Conservation (phyloP, 2,888 invertebrate genomes). For the Chrysolina americana region DNA sequence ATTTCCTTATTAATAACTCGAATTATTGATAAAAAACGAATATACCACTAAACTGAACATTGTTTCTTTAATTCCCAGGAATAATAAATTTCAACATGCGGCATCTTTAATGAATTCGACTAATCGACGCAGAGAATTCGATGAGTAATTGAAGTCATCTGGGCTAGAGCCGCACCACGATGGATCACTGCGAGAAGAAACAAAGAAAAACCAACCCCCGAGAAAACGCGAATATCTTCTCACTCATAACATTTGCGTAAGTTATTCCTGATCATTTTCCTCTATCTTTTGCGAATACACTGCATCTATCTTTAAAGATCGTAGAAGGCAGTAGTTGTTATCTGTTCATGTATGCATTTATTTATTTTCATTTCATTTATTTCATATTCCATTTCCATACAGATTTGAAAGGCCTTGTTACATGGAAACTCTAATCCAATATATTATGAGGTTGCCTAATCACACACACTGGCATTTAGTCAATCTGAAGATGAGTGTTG, state of each 20-base stretch:
- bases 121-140: neutral
- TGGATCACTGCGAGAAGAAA: constrained; percentile 73
- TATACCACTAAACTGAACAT: neutral
- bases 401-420: no score
- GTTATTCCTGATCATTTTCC: constrained; percentile 70
- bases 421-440: no score
- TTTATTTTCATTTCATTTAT: no score
- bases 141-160: neutral
- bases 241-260: constrained; percentile 79
- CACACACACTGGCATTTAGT: no score
- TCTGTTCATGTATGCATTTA: no score
- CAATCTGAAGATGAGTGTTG: no score
- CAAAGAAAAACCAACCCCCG: constrained; percentile 75
- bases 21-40: neutral
- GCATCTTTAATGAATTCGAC: neutral
- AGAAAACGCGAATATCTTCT: constrained; percentile 75
- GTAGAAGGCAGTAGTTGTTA: no score
- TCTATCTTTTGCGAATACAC: no score
- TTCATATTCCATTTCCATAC: no score
- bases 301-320: no score
- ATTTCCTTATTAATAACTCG: neutral
- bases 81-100: neutral
- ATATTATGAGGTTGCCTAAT: no score
- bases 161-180: constrained; percentile 48
- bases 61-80: neutral